These are phyloP conservation scores for Leptopilina myrica DNA, from an alignment of 2,888 invertebrate genomes.

Conservation along the genomic window DNA sequence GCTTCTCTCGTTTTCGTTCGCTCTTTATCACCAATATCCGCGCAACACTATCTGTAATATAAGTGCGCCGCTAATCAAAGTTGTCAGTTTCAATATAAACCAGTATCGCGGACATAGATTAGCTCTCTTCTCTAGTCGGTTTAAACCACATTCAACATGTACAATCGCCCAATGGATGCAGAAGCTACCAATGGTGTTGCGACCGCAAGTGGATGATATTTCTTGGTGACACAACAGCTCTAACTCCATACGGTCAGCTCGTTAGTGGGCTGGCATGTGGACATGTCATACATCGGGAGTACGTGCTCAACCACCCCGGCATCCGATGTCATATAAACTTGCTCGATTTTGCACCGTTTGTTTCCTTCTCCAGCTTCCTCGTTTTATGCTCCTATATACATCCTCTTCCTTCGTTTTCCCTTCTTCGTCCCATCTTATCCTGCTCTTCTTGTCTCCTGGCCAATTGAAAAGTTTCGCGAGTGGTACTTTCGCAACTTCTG, in stretches of 20 bases:
- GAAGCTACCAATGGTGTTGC: conserved; percentile 57
- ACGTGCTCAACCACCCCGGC: conserved; percentile 53
- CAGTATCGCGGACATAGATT: background rate
- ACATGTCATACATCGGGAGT: conserved; percentile 58
- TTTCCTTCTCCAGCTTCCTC: conserved; percentile 46
- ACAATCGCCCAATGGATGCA: conserved; percentile 50
- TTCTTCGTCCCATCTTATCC: conserved; percentile 9
- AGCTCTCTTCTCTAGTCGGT: conserved; percentile 22
- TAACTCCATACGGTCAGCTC: conserved; percentile 59
- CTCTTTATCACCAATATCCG: conserved; percentile 43
- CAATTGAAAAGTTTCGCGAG: conserved; percentile 18
- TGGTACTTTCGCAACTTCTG: conserved; percentile 17
- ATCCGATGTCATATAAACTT: conserved; percentile 63
- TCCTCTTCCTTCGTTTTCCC: conserved; percentile 33
- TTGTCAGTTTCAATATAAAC: conserved; percentile 60
- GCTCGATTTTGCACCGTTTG: conserved; percentile 38
- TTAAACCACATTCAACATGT: background rate
- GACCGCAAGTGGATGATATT: conserved; percentile 60
- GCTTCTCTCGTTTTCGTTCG: no score
- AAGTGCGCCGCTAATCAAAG: conserved; percentile 67
- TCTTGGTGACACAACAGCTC: conserved; percentile 65
- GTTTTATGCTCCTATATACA: background rate
- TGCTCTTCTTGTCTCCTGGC: background rate
- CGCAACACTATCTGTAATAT: conserved; percentile 57
- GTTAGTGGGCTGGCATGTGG: conserved; percentile 62